Evolutionary conservation across 2,113 vertebrate genomes (phyloP).

Genomic region (Carollia perspicillata): DNA sequence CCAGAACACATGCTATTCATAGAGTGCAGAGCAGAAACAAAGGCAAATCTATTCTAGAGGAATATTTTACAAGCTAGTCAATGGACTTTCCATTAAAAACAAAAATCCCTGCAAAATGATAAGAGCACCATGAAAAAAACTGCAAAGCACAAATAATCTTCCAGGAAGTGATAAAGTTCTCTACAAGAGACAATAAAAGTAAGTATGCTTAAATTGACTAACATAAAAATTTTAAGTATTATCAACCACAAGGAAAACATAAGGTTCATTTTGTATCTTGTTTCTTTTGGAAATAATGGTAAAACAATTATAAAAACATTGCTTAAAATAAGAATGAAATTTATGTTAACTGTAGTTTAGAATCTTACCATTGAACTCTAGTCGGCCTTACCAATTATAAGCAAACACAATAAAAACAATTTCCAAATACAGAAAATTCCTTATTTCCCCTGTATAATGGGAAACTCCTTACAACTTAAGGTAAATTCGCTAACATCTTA

Average conservation of each 20-base stretch:
- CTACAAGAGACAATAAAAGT: background rate
- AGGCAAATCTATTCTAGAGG: background rate
- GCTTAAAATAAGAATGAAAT: background rate
- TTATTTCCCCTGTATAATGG: background rate
- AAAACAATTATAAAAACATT: background rate
- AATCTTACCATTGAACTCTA: background rate
- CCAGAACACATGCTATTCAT: background rate
- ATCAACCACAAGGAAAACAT: background rate
- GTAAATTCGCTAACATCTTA: background rate
- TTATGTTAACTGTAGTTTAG: background rate
- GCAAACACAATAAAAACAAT: background rate
- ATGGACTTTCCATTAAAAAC: background rate
- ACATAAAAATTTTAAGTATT: conserved; percentile 4
- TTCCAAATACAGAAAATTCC: background rate
- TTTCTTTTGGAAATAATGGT: background rate
- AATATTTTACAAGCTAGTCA: background rate
- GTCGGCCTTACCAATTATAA: background rate
- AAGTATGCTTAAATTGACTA: background rate
- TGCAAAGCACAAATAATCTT: background rate
- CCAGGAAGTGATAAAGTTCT: background rate
- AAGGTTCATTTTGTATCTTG: background rate
- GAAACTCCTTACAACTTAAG: background rate
- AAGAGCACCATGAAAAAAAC: background rate
- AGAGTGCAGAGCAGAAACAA: background rate
- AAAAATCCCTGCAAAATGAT: background rate